phyloP scores from a whole-genome alignment of 2,888 invertebrate species.

The Drosophila nr. perissopoda region DNA sequence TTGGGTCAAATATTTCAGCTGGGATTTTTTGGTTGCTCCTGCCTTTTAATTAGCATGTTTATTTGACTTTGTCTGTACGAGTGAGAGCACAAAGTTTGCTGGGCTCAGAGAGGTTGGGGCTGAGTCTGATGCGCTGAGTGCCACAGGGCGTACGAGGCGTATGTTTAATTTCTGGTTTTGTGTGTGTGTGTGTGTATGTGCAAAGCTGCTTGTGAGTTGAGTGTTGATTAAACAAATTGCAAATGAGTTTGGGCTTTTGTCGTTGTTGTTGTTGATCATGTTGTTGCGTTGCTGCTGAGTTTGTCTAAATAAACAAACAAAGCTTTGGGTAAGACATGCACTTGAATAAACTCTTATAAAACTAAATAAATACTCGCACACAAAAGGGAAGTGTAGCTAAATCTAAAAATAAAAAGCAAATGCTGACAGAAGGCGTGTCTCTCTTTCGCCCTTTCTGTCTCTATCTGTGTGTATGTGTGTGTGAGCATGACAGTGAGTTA shows the following conservation, averaged over 20 bases:
- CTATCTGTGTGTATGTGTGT: slow-evolving; percentile 4
- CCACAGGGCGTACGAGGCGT: slow-evolving; percentile 46
- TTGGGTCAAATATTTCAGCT: slow-evolving; percentile 65
- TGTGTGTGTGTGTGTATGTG: slow-evolving; percentile 32
- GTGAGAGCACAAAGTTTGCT: slow-evolving; percentile 45
- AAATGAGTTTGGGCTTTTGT: slow-evolving; percentile 69
- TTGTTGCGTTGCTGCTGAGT: slow-evolving; percentile 24
- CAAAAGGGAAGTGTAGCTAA: slow-evolving; percentile 52
- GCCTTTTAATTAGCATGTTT: slow-evolving; percentile 78
- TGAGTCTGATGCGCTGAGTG: slow-evolving; percentile 12
- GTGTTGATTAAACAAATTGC: slow-evolving; percentile 80
- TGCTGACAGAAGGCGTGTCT: slow-evolving; percentile 32
- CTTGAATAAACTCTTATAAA: slow-evolving; percentile 77
- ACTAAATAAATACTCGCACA: slow-evolving; percentile 67
- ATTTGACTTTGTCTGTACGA: slow-evolving; percentile 65
- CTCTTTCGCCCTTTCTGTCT: slow-evolving; percentile 2
- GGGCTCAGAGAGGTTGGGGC: slow-evolving; percentile 18
- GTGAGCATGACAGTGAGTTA: slow-evolving; percentile 72
- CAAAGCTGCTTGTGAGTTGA: slow-evolving; percentile 55
- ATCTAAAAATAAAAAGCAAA: slow-evolving; percentile 64
- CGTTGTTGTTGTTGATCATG: slow-evolving; percentile 14
- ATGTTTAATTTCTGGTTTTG: slow-evolving; percentile 49
- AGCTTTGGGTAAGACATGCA: slow-evolving; percentile 70
- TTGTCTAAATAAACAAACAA: slow-evolving; percentile 67
- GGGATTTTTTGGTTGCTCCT: slow-evolving; percentile 39